Base-by-base conservation (phyloP, 2,113 vertebrate species). In the Halcyon senegalensis region DNA sequence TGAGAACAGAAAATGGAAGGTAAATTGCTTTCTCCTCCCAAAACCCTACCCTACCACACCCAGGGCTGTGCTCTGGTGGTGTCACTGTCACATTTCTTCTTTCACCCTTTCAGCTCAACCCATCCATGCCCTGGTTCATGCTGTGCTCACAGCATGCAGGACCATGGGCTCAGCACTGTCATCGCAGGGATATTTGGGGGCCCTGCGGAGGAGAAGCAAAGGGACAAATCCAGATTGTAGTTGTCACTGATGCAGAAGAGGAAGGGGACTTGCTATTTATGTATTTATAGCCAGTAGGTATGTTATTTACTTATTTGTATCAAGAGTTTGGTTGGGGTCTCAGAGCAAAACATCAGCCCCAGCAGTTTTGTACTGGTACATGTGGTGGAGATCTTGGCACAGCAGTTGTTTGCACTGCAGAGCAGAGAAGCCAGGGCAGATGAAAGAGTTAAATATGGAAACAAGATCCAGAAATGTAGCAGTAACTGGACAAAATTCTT, bases 381-480 rank as follows among this genome's bases (percentile, higher is more conserved):
- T 24, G 3, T 41, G 51, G 56, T 72, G 85, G 76, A 43, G 75
- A 87, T 64, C 68, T 64, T 30, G 35, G 19, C 53, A 90, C 62
- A 62, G 66, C 48, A 50, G 64, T 27, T 1, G 0, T 62, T 80
- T 73, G 62, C 1, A 1, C 41, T 72, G 60, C 2, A 1, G 89
- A 89, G 66, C 2, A 2, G 64, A 60, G 87, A 59, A 91, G 35
- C 76, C 69, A 77, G 58, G 48, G 56, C 53, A 72, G 89, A 84
- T 50, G 86, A 91, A 96, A 55, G 93, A 85, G 87, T 94, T 96
- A 97, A 96, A 91, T 35, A 63, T 63, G 80, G 91, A 95, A 96
- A 89, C 5, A 12, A 83, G 88, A 94, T 88, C 92, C 93, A 95
- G 94, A 96, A 94, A 94, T 91, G 92, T 9, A 89, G 95, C 23